Conservation (phyloP, 2,113 vertebrate genomes). For the Dicrurus megarhynchus region DNA sequence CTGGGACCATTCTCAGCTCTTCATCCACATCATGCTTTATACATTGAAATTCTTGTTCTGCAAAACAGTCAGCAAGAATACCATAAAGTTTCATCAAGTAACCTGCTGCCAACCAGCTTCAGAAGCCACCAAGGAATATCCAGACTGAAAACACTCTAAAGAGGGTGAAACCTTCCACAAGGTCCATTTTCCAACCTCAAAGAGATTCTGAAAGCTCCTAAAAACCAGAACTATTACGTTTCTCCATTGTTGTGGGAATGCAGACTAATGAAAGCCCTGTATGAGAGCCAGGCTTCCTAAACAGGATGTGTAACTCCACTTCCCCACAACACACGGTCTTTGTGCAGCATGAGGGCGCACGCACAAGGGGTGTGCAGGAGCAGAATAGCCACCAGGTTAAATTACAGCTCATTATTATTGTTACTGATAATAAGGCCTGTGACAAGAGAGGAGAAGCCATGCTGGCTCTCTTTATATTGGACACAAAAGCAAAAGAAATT, state of each 20-base stretch:
- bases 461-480: not conserved
- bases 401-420: conserved; percentile 23
- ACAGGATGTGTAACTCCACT: not conserved
- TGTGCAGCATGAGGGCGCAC: not conserved
- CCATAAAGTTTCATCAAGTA: not conserved
- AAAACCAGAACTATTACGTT: not conserved
- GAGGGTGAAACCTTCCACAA: not conserved
- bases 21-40: accelerated
- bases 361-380: not conserved
- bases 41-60: not conserved
- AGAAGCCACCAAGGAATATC: not conserved
- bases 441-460: not conserved
- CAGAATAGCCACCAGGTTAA: not conserved
- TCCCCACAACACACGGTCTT: not conserved
- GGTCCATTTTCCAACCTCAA: not conserved
- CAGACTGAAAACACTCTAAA: not conserved
- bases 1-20: not conserved
- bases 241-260: not conserved
- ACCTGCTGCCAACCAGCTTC: not conserved
- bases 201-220: not conserved
- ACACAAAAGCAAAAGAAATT: conserved; percentile 20
- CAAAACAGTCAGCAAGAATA: not conserved
- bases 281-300: not conserved
- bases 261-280: not conserved
- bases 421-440: not conserved